These are phyloP conservation scores for Neotoxoptera formosana DNA, from an alignment of 1,140 invertebrate genomes.

Conservation along the genomic window DNA sequence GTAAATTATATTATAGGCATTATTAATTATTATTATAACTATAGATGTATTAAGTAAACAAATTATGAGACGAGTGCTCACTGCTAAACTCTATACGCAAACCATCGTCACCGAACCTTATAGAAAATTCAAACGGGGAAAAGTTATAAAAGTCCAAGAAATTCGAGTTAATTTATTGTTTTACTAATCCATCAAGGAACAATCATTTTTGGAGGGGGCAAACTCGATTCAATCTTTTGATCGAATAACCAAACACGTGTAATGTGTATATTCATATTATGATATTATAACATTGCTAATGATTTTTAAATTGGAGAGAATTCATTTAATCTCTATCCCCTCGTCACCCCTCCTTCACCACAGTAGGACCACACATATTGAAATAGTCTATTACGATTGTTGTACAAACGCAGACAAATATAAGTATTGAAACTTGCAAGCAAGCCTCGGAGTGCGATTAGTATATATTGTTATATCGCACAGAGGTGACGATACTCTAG, in stretches of 20 bases:
- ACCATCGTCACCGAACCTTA: background rate
- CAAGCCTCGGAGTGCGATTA: background rate
- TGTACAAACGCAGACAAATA: background rate
- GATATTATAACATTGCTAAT: background rate
- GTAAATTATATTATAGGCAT: too few relatives aligned
- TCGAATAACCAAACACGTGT: background rate
- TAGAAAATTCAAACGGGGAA: background rate
- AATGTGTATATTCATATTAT: background rate
- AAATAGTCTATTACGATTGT: background rate
- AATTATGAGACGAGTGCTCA: background rate
- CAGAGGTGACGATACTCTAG: background rate
- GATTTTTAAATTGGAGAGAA: background rate
- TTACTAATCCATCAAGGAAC: background rate
- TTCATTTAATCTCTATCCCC: background rate
- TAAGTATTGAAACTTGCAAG: background rate
- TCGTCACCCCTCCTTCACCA: background rate
- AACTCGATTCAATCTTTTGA: background rate
- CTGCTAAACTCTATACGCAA: too few relatives aligned
- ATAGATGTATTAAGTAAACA: background rate
- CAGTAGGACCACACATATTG: background rate
- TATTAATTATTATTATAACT: too few relatives aligned
- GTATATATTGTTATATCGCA: background rate
- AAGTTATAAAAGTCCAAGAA: background rate
- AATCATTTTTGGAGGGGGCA: background rate
- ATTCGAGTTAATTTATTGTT: background rate